phyloP scores from a whole-genome alignment of 2,113 vertebrate genomes.

The Tichodroma muraria region DNA sequence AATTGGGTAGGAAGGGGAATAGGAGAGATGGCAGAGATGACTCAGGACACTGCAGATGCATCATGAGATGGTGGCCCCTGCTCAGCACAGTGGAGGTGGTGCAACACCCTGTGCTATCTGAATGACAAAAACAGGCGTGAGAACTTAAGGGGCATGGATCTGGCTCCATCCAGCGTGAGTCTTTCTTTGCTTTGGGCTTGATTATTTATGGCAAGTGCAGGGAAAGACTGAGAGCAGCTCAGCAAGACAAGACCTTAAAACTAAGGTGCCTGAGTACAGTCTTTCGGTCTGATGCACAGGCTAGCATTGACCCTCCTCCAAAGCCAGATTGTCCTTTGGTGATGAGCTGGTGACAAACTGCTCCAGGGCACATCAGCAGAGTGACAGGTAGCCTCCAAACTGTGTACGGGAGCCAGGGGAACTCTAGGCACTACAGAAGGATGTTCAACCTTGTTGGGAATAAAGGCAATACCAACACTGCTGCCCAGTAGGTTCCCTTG shows the following conservation, averaged over 20 bases:
- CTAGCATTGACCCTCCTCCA: neutral
- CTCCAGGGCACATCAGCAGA: neutral
- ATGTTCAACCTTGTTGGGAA: neutral
- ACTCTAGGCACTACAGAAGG: neutral
- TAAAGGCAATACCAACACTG: neutral
- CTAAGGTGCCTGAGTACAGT: neutral
- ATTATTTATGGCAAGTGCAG: neutral
- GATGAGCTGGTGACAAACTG: neutral
- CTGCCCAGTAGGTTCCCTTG: neutral
- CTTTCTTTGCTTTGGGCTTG: neutral
- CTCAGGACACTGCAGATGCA: neutral
- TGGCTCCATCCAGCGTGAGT: rapidly evolving
- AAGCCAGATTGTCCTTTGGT: neutral
- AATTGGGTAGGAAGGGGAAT: neutral
- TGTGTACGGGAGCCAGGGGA: rapidly evolving
- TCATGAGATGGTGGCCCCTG: neutral
- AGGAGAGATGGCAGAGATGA: neutral
- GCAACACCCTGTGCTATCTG: neutral
- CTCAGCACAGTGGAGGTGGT: neutral
- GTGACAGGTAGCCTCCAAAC: neutral
- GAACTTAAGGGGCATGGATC: neutral
- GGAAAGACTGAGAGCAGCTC: neutral
- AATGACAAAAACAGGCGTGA: neutral
- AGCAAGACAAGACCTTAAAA: neutral
- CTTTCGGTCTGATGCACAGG: neutral